Evolutionary conservation across 2,797 vertebrate genomes (phyloP).

Genomic region (Emys orbicularis): DNA sequence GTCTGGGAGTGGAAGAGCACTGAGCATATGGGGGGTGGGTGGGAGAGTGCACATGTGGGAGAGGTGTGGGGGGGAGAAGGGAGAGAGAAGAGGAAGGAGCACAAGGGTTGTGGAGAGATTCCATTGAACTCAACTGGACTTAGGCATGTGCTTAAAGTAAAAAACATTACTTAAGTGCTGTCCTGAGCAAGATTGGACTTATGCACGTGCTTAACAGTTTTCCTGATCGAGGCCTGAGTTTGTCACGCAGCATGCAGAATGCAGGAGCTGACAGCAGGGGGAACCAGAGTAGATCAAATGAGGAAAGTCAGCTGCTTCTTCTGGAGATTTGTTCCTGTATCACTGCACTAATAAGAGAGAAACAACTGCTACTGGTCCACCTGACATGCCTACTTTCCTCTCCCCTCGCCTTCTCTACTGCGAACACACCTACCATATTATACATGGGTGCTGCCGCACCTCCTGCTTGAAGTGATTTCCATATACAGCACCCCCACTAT

Average conservation of each 20-base stretch:
- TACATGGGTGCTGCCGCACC: no score
- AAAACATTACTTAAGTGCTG: not conserved
- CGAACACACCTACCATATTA: no score
- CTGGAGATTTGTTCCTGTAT: rapidly evolving
- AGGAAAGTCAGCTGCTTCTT: not conserved
- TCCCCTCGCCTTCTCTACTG: not conserved
- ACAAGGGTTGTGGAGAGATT: not conserved
- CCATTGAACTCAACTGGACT: not conserved
- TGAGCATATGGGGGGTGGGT: no score
- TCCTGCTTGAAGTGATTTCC: no score
- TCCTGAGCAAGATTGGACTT: not conserved
- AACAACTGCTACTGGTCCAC: not conserved
- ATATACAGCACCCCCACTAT: no score
- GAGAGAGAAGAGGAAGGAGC: no score
- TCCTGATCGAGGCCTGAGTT: not conserved
- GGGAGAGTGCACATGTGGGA: no score
- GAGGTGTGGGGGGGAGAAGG: no score
- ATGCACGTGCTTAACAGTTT: not conserved
- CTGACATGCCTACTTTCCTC: not conserved
- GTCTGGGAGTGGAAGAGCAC: no score
- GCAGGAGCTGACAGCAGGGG: no score
- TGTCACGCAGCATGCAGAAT: not conserved
- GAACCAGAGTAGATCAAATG: not conserved
- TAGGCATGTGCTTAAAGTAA: not conserved
- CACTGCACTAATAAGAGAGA: not conserved